A percentile compares a stretch with the other conserved stretches of the same genome.
Evolutionary conservation across 2,113 vertebrate genomes (phyloP).

Genomic region (Nansenia antarctica): DNA sequence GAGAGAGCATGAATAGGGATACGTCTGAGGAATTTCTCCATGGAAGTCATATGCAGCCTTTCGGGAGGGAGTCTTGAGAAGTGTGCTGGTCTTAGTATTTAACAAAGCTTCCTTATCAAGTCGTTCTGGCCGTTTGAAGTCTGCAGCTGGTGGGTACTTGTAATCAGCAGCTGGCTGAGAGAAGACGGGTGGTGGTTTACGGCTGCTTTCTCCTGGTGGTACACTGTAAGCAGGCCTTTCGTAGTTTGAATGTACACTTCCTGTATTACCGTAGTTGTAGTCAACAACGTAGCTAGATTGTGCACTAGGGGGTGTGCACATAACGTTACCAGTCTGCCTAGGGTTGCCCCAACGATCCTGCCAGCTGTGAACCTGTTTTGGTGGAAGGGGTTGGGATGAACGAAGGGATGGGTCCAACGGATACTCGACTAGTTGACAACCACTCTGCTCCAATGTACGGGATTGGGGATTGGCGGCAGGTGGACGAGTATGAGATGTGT

Average conservation of each 20-base stretch:
- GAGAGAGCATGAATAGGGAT: conserved; percentile 68
- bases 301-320: background rate
- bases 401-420: background rate
- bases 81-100: background rate
- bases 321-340: background rate
- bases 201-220: background rate
- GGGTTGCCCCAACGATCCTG: conserved; percentile 43
- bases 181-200: background rate
- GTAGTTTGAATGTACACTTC: background rate
- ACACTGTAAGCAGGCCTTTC: conserved; percentile 22
- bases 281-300: conserved; percentile 28
- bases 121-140: background rate
- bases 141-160: conserved; percentile 1
- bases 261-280: conserved; percentile 38
- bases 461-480: background rate
- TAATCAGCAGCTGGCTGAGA: background rate
- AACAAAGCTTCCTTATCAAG: background rate
- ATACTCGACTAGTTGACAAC: conserved; percentile 33
- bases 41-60: conserved; percentile 67
- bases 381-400: background rate
- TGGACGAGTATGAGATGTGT: background rate
- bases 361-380: conserved; percentile 27
- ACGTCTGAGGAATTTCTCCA: conserved; percentile 46
- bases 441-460: conserved; percentile 21
- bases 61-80: conserved; percentile 26